phyloP scores from a whole-genome alignment of 2,113 vertebrate species.

The Notothenia rossii region DNA sequence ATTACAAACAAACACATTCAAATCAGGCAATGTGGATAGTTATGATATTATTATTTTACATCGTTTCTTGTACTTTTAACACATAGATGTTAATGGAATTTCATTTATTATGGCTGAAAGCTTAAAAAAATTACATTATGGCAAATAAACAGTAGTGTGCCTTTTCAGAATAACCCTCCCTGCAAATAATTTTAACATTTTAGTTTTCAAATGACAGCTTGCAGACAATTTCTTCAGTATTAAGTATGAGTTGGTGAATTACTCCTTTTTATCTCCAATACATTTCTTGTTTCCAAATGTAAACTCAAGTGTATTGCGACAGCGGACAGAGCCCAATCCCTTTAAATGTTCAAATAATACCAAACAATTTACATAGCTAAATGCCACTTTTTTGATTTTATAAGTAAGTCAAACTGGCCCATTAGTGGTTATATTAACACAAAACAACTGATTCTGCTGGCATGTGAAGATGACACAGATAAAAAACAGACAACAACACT shows the following conservation, averaged over 20 bases:
- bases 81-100: background rate
- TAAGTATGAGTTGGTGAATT: background rate
- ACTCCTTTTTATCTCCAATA: too few species aligned
- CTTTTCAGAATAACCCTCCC: background rate
- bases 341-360: background rate
- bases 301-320: background rate
- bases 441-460: background rate
- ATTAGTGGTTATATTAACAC: background rate
- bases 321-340: background rate
- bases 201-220: background rate
- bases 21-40: background rate
- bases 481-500: background rate
- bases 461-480: conserved; percentile 3
- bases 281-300: background rate
- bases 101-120: background rate
- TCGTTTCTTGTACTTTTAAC: background rate
- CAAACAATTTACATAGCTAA: background rate
- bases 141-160: background rate
- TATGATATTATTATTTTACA: background rate
- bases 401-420: background rate
- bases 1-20: background rate
- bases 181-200: background rate
- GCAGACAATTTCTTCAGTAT: too few species aligned
- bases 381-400: too few species aligned
- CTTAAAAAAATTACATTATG: background rate